These are phyloP conservation scores for Schrankia costaestrigalis DNA, from an alignment of 2,888 invertebrate genomes.

Conservation along the genomic window DNA sequence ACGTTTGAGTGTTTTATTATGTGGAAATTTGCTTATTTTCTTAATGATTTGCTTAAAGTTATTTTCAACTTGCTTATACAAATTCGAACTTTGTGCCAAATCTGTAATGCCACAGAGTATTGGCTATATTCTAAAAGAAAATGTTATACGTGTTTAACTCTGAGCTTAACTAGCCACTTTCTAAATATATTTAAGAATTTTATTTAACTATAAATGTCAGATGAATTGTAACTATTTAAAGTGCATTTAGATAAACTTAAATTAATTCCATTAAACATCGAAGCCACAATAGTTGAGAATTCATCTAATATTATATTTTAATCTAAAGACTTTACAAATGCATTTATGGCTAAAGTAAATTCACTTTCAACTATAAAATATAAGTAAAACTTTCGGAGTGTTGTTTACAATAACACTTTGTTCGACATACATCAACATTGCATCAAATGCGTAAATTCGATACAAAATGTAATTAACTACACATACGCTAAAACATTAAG, in stretches of 20 bases:
- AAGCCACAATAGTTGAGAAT: conserved; percentile 11
- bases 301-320: conserved; percentile 19
- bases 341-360: conserved; percentile 27
- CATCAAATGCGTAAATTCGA: too few relatives aligned
- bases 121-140: conserved; percentile 50
- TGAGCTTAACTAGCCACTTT: conserved; percentile 52
- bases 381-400: too few relatives aligned
- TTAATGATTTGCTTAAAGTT: conserved; percentile 38
- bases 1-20: conserved; percentile 70
- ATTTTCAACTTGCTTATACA: conserved; percentile 40
- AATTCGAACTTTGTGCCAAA: conserved; percentile 65
- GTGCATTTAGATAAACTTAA: neutral
- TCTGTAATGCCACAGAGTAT: conserved; percentile 53
- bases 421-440: too few relatives aligned
- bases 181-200: conserved; percentile 33
- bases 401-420: too few relatives aligned
- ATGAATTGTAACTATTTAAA: conserved; percentile 25
- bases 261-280: conserved; percentile 6
- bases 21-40: conserved; percentile 45
- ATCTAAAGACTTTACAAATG: conserved; percentile 31
- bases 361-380: conserved; percentile 20
- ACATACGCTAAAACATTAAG: too few relatives aligned
- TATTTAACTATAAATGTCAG: conserved; percentile 20
- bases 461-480: too few relatives aligned
- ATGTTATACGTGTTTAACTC: conserved; percentile 44